Conservation (phyloP, 2,797 vertebrate genomes). For the Darevskia mixta region DNA sequence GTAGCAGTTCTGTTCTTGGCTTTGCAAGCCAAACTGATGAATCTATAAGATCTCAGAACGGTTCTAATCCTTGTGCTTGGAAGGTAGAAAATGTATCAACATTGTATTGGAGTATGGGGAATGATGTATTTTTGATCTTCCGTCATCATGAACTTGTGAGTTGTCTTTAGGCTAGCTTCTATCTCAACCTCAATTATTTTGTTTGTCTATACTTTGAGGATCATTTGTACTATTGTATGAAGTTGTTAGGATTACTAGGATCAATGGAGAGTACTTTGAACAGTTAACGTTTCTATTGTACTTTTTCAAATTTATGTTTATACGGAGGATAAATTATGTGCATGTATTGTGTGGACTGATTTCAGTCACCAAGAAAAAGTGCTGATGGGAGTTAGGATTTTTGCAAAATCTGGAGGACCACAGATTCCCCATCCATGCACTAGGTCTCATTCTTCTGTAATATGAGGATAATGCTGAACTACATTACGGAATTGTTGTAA, state of each 20-base stretch:
- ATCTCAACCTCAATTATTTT: not conserved
- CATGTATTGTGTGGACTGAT: not conserved
- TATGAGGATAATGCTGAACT: not conserved
- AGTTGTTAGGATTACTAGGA: not conserved
- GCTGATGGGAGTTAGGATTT: not conserved
- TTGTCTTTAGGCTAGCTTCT: not conserved
- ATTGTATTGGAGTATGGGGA: not conserved
- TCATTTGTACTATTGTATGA: not conserved
- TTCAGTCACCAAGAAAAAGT: not conserved
- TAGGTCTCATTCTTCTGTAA: not conserved
- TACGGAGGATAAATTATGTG: not conserved
- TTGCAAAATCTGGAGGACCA: too few relatives aligned
- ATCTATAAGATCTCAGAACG: not conserved
- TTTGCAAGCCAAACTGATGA: not conserved
- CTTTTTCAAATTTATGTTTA: not conserved
- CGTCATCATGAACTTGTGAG: not conserved
- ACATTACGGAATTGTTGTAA: not conserved
- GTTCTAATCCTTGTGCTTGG: not conserved
- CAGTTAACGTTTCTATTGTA: not conserved
- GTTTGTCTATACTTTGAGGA: not conserved
- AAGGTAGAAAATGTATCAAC: not conserved
- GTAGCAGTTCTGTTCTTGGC: not conserved
- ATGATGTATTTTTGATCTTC: not conserved
- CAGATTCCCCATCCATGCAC: not conserved
- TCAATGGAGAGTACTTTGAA: not conserved